Evolutionary conservation across 2,113 vertebrate genomes (phyloP).

Genomic region (Synchiropus splendidus): DNA sequence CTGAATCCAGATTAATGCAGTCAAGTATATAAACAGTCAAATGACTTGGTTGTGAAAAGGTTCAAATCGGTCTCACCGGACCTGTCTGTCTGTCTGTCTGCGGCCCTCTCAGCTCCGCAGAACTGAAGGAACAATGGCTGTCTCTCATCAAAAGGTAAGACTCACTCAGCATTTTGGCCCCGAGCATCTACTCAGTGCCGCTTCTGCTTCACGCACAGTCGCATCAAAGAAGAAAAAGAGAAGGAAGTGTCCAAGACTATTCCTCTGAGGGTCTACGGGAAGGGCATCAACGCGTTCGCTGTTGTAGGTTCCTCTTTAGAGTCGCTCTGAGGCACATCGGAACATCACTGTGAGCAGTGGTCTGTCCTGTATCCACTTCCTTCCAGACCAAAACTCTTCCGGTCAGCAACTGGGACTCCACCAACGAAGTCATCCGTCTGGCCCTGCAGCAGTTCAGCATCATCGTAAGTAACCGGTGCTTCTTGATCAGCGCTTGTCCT

Average conservation of each 20-base stretch:
- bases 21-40: too few relatives aligned
- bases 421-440: slow-evolving; percentile 81
- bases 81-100: neutral
- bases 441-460: slow-evolving; percentile 84
- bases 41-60: neutral
- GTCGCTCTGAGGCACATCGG: too few relatives aligned
- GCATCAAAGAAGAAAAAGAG: slow-evolving; percentile 86
- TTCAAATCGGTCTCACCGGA: too few relatives aligned
- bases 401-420: slow-evolving; percentile 81
- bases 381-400: slow-evolving; percentile 82
- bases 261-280: slow-evolving; percentile 84
- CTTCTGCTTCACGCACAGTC: slow-evolving; percentile 58
- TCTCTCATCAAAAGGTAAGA: slow-evolving; percentile 82
- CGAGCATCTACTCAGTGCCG: neutral
- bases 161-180: neutral
- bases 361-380: neutral
- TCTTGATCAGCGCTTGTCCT: neutral
- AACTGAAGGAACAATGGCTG: slow-evolving; percentile 86
- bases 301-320: slow-evolving; percentile 69
- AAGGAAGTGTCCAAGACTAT: slow-evolving; percentile 86
- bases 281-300: slow-evolving; percentile 81
- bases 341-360: neutral
- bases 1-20: too few relatives aligned
- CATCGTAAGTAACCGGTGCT: slow-evolving; percentile 69
- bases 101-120: slow-evolving; percentile 67